Evolutionary conservation across 2,888 invertebrate genomes (phyloP).

Genomic region (Hirtodrosophila trivittata): DNA sequence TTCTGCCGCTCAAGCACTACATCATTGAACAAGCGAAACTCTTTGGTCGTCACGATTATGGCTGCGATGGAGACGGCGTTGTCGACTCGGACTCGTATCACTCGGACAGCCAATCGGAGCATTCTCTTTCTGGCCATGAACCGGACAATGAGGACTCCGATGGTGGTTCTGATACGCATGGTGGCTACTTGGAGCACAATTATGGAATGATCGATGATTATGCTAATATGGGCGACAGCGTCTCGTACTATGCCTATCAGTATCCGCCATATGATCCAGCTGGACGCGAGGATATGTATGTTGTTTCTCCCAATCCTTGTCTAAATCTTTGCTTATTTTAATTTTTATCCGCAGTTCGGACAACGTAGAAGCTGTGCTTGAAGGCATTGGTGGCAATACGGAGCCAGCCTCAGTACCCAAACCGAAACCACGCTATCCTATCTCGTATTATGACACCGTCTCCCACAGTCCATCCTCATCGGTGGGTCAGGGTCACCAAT

Average conservation of each 20-base stretch:
- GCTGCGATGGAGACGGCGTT: constrained; percentile 78
- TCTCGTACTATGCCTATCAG: constrained; percentile 87
- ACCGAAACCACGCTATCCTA: constrained; percentile 75
- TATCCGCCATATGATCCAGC: constrained; percentile 86
- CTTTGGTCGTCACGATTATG: constrained; percentile 88
- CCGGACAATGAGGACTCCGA: constrained; percentile 91
- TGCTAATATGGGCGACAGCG: constrained; percentile 85
- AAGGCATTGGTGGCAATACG: constrained; percentile 78
- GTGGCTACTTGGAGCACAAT: constrained; percentile 87
- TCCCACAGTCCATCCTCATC: constrained; percentile 54
- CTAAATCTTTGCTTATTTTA: not conserved
- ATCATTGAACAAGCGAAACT: constrained; percentile 92
- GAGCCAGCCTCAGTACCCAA: constrained; percentile 57
- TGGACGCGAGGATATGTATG: constrained; percentile 84
- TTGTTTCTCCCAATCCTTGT: not conserved
- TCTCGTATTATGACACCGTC: constrained; percentile 78
- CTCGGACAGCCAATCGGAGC: constrained; percentile 89
- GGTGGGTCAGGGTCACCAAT: constrained; percentile 49
- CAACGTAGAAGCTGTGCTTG: constrained; percentile 83
- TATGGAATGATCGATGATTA: constrained; percentile 83
- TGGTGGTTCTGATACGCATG: constrained; percentile 87
- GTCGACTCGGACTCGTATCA: constrained; percentile 91
- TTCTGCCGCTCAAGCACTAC: constrained; percentile 93
- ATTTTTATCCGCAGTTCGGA: constrained; percentile 81
- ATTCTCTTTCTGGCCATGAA: constrained; percentile 88